Conservation (phyloP, 2,888 invertebrate genomes). For the Phragmatobia fuliginosa region DNA sequence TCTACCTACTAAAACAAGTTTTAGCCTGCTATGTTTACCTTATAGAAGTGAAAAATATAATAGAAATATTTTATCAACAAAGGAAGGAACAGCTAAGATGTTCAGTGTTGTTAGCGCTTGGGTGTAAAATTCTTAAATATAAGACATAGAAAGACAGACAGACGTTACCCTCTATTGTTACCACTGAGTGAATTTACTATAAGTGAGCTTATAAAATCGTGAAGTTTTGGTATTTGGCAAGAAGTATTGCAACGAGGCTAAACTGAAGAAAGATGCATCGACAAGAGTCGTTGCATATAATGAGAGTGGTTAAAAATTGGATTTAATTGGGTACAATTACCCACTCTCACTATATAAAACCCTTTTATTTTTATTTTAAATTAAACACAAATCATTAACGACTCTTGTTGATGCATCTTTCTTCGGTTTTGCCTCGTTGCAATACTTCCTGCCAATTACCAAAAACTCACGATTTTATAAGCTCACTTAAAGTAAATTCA, state of each 20-base stretch:
- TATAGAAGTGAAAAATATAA: slow-evolving; percentile 16
- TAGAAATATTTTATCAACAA: neutral
- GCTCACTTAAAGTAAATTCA: neutral
- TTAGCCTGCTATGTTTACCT: slow-evolving; percentile 17
- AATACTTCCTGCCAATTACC: neutral
- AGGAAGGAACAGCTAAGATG: neutral
- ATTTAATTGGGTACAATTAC: no score
- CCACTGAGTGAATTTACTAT: neutral
- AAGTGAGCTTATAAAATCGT: neutral
- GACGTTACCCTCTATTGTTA: slow-evolving; percentile 13
- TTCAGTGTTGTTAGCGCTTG: no score
- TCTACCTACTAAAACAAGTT: slow-evolving; percentile 30
- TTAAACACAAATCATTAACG: no score
- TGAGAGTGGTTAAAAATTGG: no score
- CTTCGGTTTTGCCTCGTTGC: neutral
- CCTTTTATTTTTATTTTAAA: no score
- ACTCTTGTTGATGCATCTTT: no score
- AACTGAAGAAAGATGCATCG: no score
- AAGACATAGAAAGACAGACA: neutral
- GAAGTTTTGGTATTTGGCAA: neutral
- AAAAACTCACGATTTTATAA: neutral
- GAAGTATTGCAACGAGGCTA: neutral
- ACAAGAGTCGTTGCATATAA: no score
- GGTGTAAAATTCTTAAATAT: neutral
- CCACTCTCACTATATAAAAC: no score